Percentiles rank a stretch among this genome's conserved stretches.
Evolutionary conservation across 2,113 vertebrate species (phyloP).

Genomic region (Vulpes ferrilata): DNA sequence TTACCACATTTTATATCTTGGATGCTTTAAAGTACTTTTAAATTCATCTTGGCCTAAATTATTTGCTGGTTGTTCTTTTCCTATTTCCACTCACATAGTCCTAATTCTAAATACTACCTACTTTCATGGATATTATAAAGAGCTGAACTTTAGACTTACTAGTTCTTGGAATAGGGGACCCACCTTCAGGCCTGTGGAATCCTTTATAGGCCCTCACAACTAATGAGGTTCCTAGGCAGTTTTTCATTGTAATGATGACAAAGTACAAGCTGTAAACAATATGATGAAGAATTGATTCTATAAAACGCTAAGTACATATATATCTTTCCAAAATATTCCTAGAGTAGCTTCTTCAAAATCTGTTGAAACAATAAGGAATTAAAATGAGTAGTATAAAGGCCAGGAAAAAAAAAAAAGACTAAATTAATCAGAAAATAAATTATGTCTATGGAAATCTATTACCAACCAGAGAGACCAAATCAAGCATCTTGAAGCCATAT

Average conservation of each 20-base stretch:
- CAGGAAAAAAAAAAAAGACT: not conserved
- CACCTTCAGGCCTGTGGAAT: not conserved
- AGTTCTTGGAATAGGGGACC: not conserved
- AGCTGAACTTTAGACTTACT: not conserved
- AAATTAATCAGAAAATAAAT: not conserved
- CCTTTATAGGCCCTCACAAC: not conserved
- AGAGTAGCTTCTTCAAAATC: not conserved
- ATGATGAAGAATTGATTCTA: not conserved
- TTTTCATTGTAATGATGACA: conserved; percentile 65
- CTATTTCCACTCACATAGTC: not conserved
- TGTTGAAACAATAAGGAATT: not conserved
- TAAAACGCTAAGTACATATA: not conserved
- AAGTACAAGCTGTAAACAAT: conserved; percentile 2
- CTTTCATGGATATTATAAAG: not conserved
- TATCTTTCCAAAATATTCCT: not conserved
- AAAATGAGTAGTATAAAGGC: not conserved
- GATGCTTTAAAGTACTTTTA: not conserved
- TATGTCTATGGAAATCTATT: not conserved
- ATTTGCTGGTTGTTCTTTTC: not conserved
- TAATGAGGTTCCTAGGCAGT: conserved; percentile 22
- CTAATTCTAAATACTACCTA: not conserved
- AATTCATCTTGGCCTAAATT: not conserved
- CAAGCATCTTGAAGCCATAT: not conserved
- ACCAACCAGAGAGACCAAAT: not conserved
- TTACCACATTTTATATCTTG: not conserved